These are phyloP conservation scores for Drepanosiphum platanoidis DNA, from an alignment of 2,888 invertebrate species.

Conservation along the genomic window DNA sequence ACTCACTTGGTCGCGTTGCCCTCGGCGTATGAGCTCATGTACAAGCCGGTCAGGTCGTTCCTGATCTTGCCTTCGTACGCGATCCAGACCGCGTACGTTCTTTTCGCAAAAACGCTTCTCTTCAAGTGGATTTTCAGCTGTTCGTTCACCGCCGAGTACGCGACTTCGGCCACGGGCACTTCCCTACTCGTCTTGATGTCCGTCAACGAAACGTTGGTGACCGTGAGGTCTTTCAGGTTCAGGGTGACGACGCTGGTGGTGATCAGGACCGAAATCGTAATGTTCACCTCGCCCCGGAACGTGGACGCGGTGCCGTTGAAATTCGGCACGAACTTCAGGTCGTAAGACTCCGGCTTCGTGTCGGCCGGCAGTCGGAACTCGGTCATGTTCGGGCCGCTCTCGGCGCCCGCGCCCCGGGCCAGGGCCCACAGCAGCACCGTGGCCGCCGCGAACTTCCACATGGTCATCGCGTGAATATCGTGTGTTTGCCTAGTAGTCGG, in stretches of 20 bases:
- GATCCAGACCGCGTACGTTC: neutral
- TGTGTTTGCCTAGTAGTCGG: no score
- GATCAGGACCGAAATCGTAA: neutral
- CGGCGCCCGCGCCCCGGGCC: neutral
- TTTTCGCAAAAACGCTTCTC: fast-evolving
- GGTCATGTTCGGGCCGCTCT: neutral
- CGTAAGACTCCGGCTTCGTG: neutral
- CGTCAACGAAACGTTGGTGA: neutral
- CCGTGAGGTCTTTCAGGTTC: conserved; percentile 3
- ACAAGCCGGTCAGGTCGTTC: neutral
- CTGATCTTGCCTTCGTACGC: neutral
- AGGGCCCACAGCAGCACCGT: neutral
- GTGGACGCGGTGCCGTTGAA: neutral
- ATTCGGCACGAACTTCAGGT: neutral
- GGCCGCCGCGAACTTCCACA: neutral
- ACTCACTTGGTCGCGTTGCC: conserved; percentile 46
- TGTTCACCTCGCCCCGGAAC: neutral
- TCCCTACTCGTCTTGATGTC: neutral
- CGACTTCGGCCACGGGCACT: no score
- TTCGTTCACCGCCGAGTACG: neutral
- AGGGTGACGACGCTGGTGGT: neutral
- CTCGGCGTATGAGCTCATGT: neutral
- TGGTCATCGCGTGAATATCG: neutral
- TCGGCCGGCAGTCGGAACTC: neutral
- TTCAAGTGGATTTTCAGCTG: neutral